Evolutionary conservation across 2,888 invertebrate species (phyloP), one percentile per base, ranked within the genome.

Genomic region (Penaeus monodon): DNA sequence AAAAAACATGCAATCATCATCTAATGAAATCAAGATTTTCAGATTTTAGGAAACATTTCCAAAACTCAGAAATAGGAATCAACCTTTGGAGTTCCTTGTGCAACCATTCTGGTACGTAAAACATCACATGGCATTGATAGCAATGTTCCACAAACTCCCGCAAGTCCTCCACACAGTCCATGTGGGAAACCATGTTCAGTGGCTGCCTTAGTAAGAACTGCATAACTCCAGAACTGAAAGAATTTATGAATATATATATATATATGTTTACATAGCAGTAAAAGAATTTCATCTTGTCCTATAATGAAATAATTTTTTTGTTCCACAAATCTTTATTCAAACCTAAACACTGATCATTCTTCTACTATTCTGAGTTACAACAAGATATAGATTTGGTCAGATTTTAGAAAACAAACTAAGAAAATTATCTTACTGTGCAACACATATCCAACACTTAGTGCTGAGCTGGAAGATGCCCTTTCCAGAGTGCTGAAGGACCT

Each of bases 391-490:
- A 1, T 57, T 20, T 17, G 57, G 57, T 57, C 1, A 57, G 17
- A 57, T 57, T 57, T 57, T 57, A 1, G 57, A 57, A 57, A 57
- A 12, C 1, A 14, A 12, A 57, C 17, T 57, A 20, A 86, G 70
- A 66, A 49, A 86, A 81, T 73, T 87, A 82, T 73, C 74, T 63
- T 90, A 98, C 98, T 98, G 98, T 84, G 95, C 93, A 49, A 96
- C 93, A 12, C 99, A 93, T 97, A 99, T 12, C 95, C 93, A 89
- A 98, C 94, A 73, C 99, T 99, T 24, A 99, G 93, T 70, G 96
- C 93, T 99, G 99, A 0, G 98, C 99, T 6, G 99, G 97, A 90
- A 97, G 93, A 92, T 99, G 99, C 10, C 99, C 99, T 92, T 99
- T 99, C 99, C 99, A 99, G 89, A 99, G 94, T 0, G 98, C 96